A percentile compares a stretch with the other conserved stretches of the same genome.
phyloP scores from a whole-genome alignment of 2,888 invertebrate species.

The Nymphalis c-album region DNA sequence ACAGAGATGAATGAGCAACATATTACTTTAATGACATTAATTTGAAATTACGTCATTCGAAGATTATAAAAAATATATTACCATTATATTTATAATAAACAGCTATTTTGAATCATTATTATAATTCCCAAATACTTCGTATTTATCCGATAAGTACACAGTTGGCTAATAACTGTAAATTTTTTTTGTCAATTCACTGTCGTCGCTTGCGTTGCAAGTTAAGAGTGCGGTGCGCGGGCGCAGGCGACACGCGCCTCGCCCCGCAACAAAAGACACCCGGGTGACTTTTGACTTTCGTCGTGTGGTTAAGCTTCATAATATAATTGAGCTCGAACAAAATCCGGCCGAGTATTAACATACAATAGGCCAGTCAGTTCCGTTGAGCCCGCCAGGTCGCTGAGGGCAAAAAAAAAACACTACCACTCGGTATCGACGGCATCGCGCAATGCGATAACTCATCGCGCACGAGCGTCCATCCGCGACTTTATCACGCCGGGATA shows the following conservation, averaged over 20 bases:
- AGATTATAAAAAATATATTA: slow-evolving; percentile 2
- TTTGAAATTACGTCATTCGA: slow-evolving; percentile 18
- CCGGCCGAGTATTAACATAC: slow-evolving; percentile 80
- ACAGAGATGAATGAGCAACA: slow-evolving; percentile 23
- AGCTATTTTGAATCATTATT: not conserved
- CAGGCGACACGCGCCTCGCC: slow-evolving; percentile 47
- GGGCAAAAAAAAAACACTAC: slow-evolving; percentile 78
- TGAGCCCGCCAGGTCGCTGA: slow-evolving; percentile 76
- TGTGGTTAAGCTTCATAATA: slow-evolving; percentile 79
- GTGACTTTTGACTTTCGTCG: slow-evolving; percentile 80
- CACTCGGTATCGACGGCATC: slow-evolving; percentile 53
- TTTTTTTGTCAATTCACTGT: slow-evolving; percentile 17
- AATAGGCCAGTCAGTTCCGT: slow-evolving; percentile 78
- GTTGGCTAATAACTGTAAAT: not conserved
- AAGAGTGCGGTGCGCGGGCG: slow-evolving; percentile 20
- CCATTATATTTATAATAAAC: not conserved
- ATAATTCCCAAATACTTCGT: not conserved
- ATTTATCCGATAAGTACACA: not conserved
- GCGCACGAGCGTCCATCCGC: slow-evolving; percentile 35
- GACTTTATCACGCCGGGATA: slow-evolving; percentile 39
- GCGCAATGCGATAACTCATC: slow-evolving; percentile 45
- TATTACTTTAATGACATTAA: slow-evolving; percentile 1
- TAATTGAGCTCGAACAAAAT: slow-evolving; percentile 81
- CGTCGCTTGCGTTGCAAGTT: not conserved
- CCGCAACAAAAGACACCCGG: slow-evolving; percentile 66